Percentiles rank a stretch among this genome's conserved stretches.
These are phyloP conservation scores for Pseudanteris insignis DNA, from an alignment of 2,888 invertebrate species.

Conservation along the genomic window DNA sequence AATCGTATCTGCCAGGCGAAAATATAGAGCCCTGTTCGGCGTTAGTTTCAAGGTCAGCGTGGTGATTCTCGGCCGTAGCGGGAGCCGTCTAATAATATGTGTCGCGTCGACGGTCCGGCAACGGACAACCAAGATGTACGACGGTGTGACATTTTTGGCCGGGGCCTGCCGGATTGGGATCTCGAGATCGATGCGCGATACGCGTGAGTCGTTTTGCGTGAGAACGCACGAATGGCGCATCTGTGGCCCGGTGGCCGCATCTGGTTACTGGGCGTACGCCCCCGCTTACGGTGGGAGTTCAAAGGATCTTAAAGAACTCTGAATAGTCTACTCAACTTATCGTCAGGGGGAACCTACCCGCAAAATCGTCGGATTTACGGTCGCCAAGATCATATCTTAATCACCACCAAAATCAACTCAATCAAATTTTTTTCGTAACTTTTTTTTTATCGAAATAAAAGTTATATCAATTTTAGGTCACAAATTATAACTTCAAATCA, in stretches of 20 bases:
- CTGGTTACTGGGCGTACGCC: no score
- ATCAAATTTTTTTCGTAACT: no score
- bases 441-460: no score
- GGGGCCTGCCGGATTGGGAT: conserved; percentile 4
- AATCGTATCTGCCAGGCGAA: no score
- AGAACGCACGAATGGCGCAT: conserved; percentile 42
- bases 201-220: conserved; percentile 39
- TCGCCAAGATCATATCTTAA: no score
- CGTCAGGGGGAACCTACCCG: no score
- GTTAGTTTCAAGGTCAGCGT: conserved; percentile 21
- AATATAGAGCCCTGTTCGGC: no score
- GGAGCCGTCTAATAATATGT: conserved; percentile 40
- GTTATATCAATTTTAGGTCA: no score
- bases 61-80: conserved; percentile 32
- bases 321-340: conserved; percentile 22
- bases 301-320: conserved; percentile 26
- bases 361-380: no score
- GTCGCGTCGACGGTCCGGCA: conserved; percentile 7
- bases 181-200: conserved; percentile 38
- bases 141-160: conserved; percentile 23
- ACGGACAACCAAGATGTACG: conserved; percentile 7
- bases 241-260: conserved; percentile 34
- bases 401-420: no score
- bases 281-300: conserved; percentile 24
- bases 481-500: no score